Evolutionary conservation across 1,140 invertebrate species (phyloP).

Genomic region (Monochamus saltuarius): DNA sequence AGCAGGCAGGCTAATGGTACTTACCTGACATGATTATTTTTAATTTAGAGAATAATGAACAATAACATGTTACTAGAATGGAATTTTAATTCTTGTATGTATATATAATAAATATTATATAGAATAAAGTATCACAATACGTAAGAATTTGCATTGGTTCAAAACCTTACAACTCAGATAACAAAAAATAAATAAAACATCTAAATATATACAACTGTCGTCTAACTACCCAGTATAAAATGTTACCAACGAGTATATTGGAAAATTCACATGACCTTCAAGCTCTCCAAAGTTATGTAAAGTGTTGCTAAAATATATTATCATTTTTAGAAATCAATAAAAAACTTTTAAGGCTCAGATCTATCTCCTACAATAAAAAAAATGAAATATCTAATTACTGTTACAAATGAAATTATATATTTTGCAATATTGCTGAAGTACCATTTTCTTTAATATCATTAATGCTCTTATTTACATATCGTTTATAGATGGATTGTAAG

Average conservation of each 20-base stretch:
- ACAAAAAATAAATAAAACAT: conserved; percentile 4
- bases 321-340: too few species aligned
- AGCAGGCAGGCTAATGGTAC: too few species aligned
- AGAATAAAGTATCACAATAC: neutral
- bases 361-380: neutral
- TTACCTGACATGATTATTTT: too few species aligned
- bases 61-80: neutral
- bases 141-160: neutral
- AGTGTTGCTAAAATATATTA: conserved; percentile 18
- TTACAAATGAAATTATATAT: conserved; percentile 9
- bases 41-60: too few species aligned
- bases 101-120: conserved; percentile 3
- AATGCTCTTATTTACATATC: neutral
- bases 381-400: neutral
- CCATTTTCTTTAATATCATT: conserved; percentile 28
- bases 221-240: neutral
- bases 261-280: conserved; percentile 5
- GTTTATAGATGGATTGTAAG: conserved; percentile 68
- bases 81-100: neutral
- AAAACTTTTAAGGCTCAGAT: neutral
- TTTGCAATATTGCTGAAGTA: conserved; percentile 8
- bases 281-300: conserved; percentile 21
- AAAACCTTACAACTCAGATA: conserved; percentile 1
- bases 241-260: neutral
- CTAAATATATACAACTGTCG: conserved; percentile 1